Evolutionary conservation across 2,797 vertebrate species (phyloP), one percentile per base, ranked within the genome.

Genomic region (Sphenodon punctatus): DNA sequence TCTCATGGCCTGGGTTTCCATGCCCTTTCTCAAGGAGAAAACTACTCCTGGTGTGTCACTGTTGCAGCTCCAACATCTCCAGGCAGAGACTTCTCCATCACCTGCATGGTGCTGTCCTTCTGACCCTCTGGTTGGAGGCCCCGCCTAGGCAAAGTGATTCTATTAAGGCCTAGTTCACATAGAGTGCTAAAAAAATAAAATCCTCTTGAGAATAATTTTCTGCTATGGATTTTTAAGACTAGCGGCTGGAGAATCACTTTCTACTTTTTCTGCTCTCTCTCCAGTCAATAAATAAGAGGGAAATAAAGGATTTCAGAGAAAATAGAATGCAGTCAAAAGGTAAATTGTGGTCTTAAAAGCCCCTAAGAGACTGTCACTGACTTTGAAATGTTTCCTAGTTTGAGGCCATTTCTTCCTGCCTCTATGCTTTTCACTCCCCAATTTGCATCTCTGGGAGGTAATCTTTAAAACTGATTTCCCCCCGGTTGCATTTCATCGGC

Each of bases 231-330:
- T 95, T 95, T 94, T 90, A 91, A 92, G 89, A 89, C 71, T 79
- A 76, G 88, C 0, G 22, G 78, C 77, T 84, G 86, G 88, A 95
- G 93, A 92, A 91, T 93, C 89, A 60, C 82, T 89, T 89, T 84
- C 78, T 82, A 25, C 80, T 77, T 85, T 86, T 80, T 82, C 78
- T 87, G 86, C 87, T 51, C 73, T 91, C 85, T 95, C 90, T 93
- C 93, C 90, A 95, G 93, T 95, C 93, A 95, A 94, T 95, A 95
- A 95, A 94, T 94, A 96, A 93, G 84, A 88, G n/a, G 85, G 94
- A 95, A 95, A 94, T 90, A 94, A 94, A 94, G 94, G 94, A 94
- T 95, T 93, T 91, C 81, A 73, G 90, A 94, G 94, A 93, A 95
- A 94, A 94, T 73, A 91, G 95, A 92, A 95, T 74, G 90, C 89